Evolutionary conservation across 2,888 invertebrate genomes (phyloP), one percentile per base, ranked within the genome.

Genomic region (Drosophila nr. medialis): DNA sequence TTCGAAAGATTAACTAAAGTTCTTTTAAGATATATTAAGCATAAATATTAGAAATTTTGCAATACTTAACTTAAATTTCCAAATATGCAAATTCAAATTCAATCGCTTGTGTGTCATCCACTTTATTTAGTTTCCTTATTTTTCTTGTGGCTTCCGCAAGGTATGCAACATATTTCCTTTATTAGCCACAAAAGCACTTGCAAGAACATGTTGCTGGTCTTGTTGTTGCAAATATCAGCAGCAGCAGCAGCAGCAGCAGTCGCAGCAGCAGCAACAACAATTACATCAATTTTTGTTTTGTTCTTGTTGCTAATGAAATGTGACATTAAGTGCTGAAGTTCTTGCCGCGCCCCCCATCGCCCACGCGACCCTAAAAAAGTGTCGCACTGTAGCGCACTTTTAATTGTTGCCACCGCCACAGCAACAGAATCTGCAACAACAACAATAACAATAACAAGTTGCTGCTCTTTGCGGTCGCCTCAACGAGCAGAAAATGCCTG

Each of bases 311-410:
- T 77, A 87, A 87, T 87, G 87, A 84, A 84, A 85, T 84, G 87
- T 85, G 83, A 82, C 85, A 84, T 84, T 87, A 87, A 87, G 82
- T 84, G 85, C 80, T 77, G 79, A 75, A 81, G 82, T 69, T 73
- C 77, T 54, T 64, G 70, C 62, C 70, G 70, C 53, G 61, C 42
- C 18, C 30, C 21, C 21, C 40, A 15, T 4, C 40, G n/a, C 72
- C 62, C 64, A 62, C 50, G 38, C 51, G 58, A 49, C 40, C 30
- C 21, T 61, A 68, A 70, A 71, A 71, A 73, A 80, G 81, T 77
- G 84, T 69, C 84, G 68, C 75, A 75, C 71, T 80, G 81, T 84
- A 71, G 87, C 84, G 82, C 87, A 72, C 82, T 84, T 84, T 84
- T 84, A 84, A 84, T 84, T 84, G 83, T 87, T 84, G 81, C 75